Evolutionary conservation across 1,140 invertebrate genomes (phyloP), one percentile per base, ranked within the genome.

Genomic region (Ctenoplectra terminalis): DNA sequence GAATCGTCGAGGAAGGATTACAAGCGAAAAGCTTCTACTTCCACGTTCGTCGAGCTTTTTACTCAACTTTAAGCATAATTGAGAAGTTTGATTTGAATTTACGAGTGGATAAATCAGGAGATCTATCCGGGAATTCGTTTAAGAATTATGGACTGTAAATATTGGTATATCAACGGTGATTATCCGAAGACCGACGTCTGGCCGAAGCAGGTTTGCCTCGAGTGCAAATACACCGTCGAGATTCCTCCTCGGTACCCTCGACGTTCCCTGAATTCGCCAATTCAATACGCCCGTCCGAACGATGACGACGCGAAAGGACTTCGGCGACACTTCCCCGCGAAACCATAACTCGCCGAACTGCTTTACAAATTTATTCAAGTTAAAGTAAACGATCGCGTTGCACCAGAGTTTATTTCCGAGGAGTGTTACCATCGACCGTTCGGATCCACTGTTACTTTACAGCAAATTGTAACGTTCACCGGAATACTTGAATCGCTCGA

Each of bases 121-220:
- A 50, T 26, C 40, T 52, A 54, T 75, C 31, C 26, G 9, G 5
- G n/a, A 37, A 40, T 66, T 23, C 1, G 34, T 6, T 5, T 15
- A 15, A 23, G 61, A 75, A 40, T 52, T 26, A 64, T 26, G 34
- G 61, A 43, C 15, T 54, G 48, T 31, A 67, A 52, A 66, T 76
- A 67, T 76, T 40, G 61, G 17, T 43, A 54, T 48, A 76, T 76
- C 43, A 76, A 54, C 60, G 46, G 26, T 29, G 46, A 76, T 64
- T 50, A 64, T 52, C 23, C 43, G 31, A 37, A 15, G 26, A 34
- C 7, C 20, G 29, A 23, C 34, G 15, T 48, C 40, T 7, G 8
- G 23, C 7, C 11, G 37, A 23, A 50, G 43, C 9, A n/a, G 40
- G 20, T 20, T 29, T 20, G 52, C 34, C 9, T 29, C 43, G 9